Evolutionary conservation across 2,888 invertebrate species (phyloP).

Genomic region (Mellilla xanthometata): DNA sequence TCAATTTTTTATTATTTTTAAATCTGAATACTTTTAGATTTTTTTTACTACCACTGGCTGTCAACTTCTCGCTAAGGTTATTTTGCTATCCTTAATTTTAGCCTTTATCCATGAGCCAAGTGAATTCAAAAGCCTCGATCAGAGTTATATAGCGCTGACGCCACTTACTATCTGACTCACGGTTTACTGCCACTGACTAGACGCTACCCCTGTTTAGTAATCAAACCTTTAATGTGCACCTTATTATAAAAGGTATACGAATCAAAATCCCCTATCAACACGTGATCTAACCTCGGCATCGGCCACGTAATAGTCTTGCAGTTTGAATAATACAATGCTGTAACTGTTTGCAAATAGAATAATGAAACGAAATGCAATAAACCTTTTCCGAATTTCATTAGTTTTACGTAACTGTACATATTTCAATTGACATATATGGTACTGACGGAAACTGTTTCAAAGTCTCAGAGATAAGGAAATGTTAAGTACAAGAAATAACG

Average conservation of each 20-base stretch:
- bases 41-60: too few relatives aligned
- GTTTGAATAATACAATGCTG: constrained; percentile 68
- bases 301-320: constrained; percentile 58
- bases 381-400: constrained; percentile 3
- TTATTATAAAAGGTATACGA: constrained; percentile 30
- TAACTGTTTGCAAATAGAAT: constrained; percentile 65
- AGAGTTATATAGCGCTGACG: constrained; percentile 33
- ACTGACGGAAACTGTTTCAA: too few relatives aligned
- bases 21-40: too few relatives aligned
- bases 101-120: neutral
- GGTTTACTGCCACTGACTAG: constrained; percentile 28
- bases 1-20: too few relatives aligned
- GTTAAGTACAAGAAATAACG: too few relatives aligned
- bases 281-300: constrained; percentile 39
- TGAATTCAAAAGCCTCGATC: constrained; percentile 25
- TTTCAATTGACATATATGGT: too few relatives aligned
- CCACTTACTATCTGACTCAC: constrained; percentile 56
- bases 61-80: too few relatives aligned
- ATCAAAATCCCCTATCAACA: constrained; percentile 36
- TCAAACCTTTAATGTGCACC: constrained; percentile 1
- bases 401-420: neutral
- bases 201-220: constrained; percentile 25
- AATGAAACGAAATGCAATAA: constrained; percentile 38
- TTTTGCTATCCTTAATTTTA: neutral
- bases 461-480: too few relatives aligned